Conservation (phyloP, 2,888 invertebrate genomes). For the Sminthurinus aureus region DNA sequence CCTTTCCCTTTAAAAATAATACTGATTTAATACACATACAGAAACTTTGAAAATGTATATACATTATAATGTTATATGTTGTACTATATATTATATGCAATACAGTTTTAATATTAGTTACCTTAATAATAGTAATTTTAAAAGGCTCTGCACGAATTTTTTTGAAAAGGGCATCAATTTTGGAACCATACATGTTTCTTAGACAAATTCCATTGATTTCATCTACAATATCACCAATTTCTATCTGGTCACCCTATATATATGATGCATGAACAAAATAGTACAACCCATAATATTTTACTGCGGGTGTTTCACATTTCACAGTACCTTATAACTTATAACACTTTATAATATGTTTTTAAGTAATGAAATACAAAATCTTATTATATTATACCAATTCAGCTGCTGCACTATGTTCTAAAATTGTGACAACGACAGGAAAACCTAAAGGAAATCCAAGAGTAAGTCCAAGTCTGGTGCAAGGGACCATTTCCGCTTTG, state of each 20-base stretch:
- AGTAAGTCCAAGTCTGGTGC: slow-evolving; percentile 67
- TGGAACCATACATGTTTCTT: slow-evolving; percentile 65
- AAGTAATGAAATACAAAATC: no score
- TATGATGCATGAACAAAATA: background rate
- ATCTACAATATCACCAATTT: slow-evolving; percentile 71
- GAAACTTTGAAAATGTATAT: background rate
- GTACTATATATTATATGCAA: background rate
- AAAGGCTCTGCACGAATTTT: slow-evolving; percentile 66
- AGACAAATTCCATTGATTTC: slow-evolving; percentile 70
- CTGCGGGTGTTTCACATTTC: background rate
- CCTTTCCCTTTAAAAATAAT: slow-evolving; percentile 60
- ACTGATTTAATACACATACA: background rate
- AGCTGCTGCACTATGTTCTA: slow-evolving; percentile 70
- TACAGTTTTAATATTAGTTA: slow-evolving; percentile 59
- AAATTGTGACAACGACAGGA: slow-evolving; percentile 69
- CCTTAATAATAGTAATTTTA: slow-evolving; percentile 68
- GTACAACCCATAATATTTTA: background rate
- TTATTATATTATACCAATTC: slow-evolving; percentile 68
- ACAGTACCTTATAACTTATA: background rate
- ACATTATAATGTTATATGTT: slow-evolving; percentile 5
- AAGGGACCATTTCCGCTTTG: slow-evolving; percentile 70
- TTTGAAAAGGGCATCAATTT: slow-evolving; percentile 66
- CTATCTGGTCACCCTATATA: slow-evolving; percentile 61
- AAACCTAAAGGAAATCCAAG: slow-evolving; percentile 68
- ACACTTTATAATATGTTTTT: no score